Conservation (phyloP, 2,113 vertebrate species). For the Nyctereutes procyonoides region DNA sequence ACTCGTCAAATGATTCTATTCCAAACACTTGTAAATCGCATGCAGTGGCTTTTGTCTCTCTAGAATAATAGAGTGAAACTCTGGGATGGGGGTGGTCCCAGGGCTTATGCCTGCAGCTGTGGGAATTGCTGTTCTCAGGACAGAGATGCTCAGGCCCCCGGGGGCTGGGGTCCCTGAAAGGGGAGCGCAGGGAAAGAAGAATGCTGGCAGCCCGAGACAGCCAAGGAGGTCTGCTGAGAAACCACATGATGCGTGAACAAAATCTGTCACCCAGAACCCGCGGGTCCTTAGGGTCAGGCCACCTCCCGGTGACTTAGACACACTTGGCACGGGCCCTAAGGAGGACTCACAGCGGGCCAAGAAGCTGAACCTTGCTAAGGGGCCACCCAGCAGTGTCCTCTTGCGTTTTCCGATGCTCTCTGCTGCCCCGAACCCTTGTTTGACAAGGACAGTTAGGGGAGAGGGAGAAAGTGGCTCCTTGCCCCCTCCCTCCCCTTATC, state of each 20-base stretch:
- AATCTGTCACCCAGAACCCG: not conserved
- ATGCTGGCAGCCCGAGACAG: not conserved
- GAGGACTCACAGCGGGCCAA: conserved; percentile 48
- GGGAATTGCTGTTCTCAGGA: not conserved
- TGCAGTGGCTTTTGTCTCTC: not conserved
- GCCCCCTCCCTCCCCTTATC: no score
- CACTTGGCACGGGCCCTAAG: conserved; percentile 44
- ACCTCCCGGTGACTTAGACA: conserved; percentile 25
- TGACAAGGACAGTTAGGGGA: not conserved
- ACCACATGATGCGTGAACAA: not conserved
- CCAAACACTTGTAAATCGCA: not conserved
- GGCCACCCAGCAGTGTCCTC: conserved; percentile 36
- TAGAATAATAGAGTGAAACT: not conserved
- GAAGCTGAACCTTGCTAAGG: conserved; percentile 27
- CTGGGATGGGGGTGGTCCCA: not conserved
- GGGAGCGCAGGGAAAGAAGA: not conserved
- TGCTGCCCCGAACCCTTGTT: conserved; percentile 1
- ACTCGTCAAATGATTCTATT: not conserved
- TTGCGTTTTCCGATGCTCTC: conserved; percentile 62
- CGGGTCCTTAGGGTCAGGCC: not conserved
- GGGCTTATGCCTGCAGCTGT: not conserved
- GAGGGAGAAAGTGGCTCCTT: not conserved
- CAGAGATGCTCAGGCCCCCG: not conserved
- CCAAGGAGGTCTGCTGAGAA: conserved; percentile 15
- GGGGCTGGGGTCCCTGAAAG: not conserved